Evolutionary conservation across 2,797 vertebrate species (phyloP), one percentile per base, ranked within the genome.

Genomic region (Lepus townsendii): DNA sequence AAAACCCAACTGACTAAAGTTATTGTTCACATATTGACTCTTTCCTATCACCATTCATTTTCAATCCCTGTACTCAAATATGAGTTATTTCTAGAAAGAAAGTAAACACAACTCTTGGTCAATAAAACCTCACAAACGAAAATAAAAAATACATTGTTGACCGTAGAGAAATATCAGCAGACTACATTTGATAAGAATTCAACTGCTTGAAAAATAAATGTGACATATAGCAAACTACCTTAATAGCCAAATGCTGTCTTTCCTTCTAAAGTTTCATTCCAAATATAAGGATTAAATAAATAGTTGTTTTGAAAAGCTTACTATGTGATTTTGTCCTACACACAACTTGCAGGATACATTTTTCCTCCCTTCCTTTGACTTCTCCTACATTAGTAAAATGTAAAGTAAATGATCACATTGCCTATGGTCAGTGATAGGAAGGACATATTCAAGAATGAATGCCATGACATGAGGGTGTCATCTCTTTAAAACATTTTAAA

Each of bases 191-290:
- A 92, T 17, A 73, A 86, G 62, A 92, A 72, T 76, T 47, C 30
- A 47, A 78, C 47, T 65, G 8, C 60, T 54, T 85, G 57, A 94
- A 90, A 96, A 96, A 72, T 77, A 92, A 90, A 26, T 54, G 14
- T 84, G 57, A 93, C 8, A 89, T 68, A 63, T 14, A 72, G 50
- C 52, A 90, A 94, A 84, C 3, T 17, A 63, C 30, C 13, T 77
- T 92, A 75, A 72, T 5, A 54, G 27, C n/a, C n/a, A 88, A 77
- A 66, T 80, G 32, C 22, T 79, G 26, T 80, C 71, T 92, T 95
- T 94, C 10, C 27, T 47, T 86, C 57, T 93, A 91, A 89, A 91
- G 72, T 90, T 79, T 92, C 69, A 86, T 83, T 79, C 4, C 26
- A 79, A n/a, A 27, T 17, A 88, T 52, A 22, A 90, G 11, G 95